A percentile compares a stretch with the other conserved stretches of the same genome.
phyloP scores from a whole-genome alignment of 2,888 invertebrate species.

The Nasonia oneida region DNA sequence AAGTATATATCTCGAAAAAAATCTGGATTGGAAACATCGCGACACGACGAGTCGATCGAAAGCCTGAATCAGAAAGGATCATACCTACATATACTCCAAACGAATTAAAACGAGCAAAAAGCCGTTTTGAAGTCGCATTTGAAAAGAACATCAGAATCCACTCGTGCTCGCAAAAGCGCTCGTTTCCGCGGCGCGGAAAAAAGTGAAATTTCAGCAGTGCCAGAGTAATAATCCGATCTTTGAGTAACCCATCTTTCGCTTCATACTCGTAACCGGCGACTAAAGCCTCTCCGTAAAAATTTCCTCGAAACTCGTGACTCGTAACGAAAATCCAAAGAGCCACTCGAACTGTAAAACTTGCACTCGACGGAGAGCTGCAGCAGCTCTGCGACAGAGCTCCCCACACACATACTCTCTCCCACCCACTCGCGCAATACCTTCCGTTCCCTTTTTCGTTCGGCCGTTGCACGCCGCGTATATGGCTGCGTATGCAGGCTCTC shows the following conservation, averaged over 20 bases:
- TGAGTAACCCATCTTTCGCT: background rate
- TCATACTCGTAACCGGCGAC: background rate
- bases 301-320: background rate
- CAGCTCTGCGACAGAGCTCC: background rate
- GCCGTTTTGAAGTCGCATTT: too few species aligned
- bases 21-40: background rate
- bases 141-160: slow-evolving; percentile 5
- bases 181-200: background rate
- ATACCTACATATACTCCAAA: too few species aligned
- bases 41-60: background rate
- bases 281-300: slow-evolving; percentile 9
- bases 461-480: background rate
- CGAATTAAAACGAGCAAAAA: too few species aligned
- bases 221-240: background rate
- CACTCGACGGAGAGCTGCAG: background rate
- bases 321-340: slow-evolving; percentile 30
- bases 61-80: too few species aligned
- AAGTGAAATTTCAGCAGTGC: background rate
- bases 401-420: background rate
- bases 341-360: slow-evolving; percentile 38
- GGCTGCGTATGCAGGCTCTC: background rate
- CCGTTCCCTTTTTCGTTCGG: slow-evolving; percentile 18
- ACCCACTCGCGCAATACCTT: slow-evolving; percentile 7
- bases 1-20: slow-evolving; percentile 2
- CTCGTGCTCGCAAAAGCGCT: background rate